Conservation (phyloP, 2,888 invertebrate genomes). For the Leptura quadrifasciata region DNA sequence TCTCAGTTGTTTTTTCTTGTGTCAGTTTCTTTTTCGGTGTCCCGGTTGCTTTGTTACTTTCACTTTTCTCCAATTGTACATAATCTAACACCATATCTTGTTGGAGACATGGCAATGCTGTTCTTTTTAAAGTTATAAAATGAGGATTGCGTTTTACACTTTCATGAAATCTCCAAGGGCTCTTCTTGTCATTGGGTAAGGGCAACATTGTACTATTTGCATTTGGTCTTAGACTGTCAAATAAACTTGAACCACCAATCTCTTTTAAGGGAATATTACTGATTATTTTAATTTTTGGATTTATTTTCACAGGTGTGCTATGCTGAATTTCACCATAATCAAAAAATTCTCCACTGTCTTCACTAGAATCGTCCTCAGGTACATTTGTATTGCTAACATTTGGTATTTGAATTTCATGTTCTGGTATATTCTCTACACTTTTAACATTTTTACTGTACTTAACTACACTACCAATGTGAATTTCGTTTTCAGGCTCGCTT, state of each 20-base stretch:
- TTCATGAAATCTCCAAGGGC: conserved; percentile 47
- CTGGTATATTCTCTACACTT: not conserved
- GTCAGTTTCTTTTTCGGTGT: conserved; percentile 1
- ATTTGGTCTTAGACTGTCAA: conserved; percentile 13
- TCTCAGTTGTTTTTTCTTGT: conserved; percentile 14
- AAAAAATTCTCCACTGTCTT: not conserved
- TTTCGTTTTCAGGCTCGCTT: too few species aligned
- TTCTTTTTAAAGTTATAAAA: conserved; percentile 46
- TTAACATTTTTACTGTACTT: not conserved
- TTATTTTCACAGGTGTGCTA: conserved; percentile 9
- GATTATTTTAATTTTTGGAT: conserved; percentile 39
- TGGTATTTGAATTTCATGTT: not conserved
- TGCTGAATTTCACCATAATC: not conserved
- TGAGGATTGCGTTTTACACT: conserved; percentile 45
- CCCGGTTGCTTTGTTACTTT: conserved; percentile 9
- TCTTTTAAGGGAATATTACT: conserved; percentile 36
- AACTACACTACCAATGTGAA: too few species aligned
- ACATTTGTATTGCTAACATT: not conserved
- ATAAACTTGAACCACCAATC: conserved; percentile 5
- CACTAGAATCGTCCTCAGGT: not conserved
- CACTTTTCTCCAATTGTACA: conserved; percentile 37
- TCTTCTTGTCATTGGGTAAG: not conserved
- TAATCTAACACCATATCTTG: conserved; percentile 53
- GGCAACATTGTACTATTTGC: conserved; percentile 42
- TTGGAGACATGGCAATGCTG: conserved; percentile 44